Percentiles rank a stretch among this genome's conserved stretches.
Conservation (phyloP, 2,113 vertebrate genomes). For the Gallinago paraguaiae region DNA sequence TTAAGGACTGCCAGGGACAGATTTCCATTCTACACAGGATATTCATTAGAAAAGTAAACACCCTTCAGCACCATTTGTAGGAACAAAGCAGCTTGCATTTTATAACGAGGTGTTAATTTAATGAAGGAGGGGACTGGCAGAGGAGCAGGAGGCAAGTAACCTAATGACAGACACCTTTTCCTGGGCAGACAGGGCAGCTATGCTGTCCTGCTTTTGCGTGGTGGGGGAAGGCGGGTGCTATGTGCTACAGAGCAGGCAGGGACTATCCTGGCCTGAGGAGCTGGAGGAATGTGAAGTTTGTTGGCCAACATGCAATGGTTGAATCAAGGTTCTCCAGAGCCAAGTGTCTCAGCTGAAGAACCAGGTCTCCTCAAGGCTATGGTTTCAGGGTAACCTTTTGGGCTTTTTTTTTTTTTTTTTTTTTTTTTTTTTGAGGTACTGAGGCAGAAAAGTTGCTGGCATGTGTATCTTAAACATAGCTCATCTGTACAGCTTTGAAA, state of each 20-base stretch:
- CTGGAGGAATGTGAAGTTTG: accelerated
- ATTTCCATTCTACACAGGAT: conserved; percentile 62
- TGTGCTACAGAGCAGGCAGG: accelerated
- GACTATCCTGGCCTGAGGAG: not conserved
- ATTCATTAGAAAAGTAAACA: conserved; percentile 64
- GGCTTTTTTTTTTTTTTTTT: not conserved
- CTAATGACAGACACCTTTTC: not conserved
- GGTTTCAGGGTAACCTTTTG: not conserved
- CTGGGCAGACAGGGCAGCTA: not conserved
- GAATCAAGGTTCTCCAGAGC: not conserved
- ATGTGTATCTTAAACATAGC: not conserved
- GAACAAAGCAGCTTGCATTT: conserved; percentile 55
- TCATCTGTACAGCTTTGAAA: not conserved
- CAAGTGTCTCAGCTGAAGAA: not conserved
- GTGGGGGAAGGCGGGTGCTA: accelerated
- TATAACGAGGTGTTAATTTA: conserved; percentile 65
- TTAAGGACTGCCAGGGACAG: conserved; percentile 67
- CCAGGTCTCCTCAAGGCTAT: not conserved
- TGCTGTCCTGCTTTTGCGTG: not conserved
- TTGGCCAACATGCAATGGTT: accelerated
- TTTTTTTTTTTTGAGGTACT: not conserved
- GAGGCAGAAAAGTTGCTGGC: not conserved
- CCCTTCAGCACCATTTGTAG: conserved; percentile 47
- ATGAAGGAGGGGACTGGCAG: conserved; percentile 13
- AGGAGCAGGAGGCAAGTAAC: not conserved